Percentiles rank a stretch among this genome's conserved stretches.
These are phyloP conservation scores for Synanthedon andrenaeformis DNA, from an alignment of 2,888 invertebrate species.

Conservation along the genomic window DNA sequence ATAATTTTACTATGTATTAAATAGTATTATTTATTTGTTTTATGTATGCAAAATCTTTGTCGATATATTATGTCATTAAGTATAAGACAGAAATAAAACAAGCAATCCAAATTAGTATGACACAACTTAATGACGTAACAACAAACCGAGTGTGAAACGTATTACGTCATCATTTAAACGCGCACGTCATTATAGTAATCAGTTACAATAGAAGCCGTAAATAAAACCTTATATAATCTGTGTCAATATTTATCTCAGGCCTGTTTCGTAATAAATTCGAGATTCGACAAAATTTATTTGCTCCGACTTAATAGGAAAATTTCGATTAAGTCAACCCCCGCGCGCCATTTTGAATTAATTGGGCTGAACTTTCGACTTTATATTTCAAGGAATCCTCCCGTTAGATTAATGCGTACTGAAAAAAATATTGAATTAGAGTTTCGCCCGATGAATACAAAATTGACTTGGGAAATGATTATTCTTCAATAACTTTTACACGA, in stretches of 20 bases:
- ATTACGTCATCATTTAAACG: no score
- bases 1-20: no score
- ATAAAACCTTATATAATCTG: not conserved
- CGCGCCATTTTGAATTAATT: not conserved
- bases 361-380: not conserved
- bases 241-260: not conserved
- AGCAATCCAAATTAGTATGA: no score
- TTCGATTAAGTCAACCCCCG: not conserved
- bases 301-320: not conserved
- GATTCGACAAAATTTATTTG: not conserved
- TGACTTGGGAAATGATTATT: not conserved
- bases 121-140: no score
- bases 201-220: no score
- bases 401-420: not conserved
- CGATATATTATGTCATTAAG: no score
- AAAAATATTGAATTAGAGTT: not conserved
- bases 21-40: no score
- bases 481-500: no score
- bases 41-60: no score
- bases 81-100: no score
- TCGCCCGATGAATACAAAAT: not conserved
- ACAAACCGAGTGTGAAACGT: no score
- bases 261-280: not conserved
- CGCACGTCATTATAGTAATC: no score
- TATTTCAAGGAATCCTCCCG: not conserved